These are phyloP conservation scores for Cyprinodon variegatus DNA, from an alignment of 2,113 vertebrate species.

Conservation along the genomic window DNA sequence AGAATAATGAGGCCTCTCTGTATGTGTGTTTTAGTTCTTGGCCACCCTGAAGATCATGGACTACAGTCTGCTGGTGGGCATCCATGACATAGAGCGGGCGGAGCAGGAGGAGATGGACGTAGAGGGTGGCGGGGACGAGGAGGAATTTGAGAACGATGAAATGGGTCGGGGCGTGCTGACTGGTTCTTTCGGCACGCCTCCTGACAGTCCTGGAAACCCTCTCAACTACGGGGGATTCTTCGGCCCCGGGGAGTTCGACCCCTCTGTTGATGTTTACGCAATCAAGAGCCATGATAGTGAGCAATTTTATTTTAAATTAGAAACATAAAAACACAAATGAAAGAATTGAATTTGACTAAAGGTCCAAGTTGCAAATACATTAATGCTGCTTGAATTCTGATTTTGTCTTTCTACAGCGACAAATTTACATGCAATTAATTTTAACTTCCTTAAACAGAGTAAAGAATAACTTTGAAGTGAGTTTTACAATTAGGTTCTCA, in stretches of 20 bases:
- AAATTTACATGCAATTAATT: neutral
- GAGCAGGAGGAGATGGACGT: conserved; percentile 98
- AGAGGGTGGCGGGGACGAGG: conserved; percentile 86
- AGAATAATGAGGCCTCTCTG: neutral
- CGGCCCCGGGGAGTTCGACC: conserved; percentile 91
- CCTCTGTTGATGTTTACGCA: conserved; percentile 93
- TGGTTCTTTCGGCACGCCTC: conserved; percentile 90
- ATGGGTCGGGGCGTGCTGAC: conserved; percentile 81
- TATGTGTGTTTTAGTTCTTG: conserved; percentile 82
- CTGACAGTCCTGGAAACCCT: conserved; percentile 91
- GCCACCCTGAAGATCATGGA: conserved; percentile 98
- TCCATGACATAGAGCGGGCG: conserved; percentile 93
- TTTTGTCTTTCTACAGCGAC: neutral
- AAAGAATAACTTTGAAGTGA: neutral
- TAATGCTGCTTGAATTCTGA: neutral
- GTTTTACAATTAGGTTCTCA: neutral
- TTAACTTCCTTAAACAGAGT: neutral
- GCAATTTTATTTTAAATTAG: conserved; percentile 22
- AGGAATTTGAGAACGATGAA: conserved; percentile 91
- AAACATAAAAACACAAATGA: neutral
- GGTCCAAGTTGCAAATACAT: no score
- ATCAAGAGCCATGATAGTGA: conserved; percentile 94
- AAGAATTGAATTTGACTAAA: neutral
- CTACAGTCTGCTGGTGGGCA: conserved; percentile 94
- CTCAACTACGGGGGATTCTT: conserved; percentile 92